Evolutionary conservation across 2,797 vertebrate genomes (phyloP).

Genomic region (Vipera latastei): DNA sequence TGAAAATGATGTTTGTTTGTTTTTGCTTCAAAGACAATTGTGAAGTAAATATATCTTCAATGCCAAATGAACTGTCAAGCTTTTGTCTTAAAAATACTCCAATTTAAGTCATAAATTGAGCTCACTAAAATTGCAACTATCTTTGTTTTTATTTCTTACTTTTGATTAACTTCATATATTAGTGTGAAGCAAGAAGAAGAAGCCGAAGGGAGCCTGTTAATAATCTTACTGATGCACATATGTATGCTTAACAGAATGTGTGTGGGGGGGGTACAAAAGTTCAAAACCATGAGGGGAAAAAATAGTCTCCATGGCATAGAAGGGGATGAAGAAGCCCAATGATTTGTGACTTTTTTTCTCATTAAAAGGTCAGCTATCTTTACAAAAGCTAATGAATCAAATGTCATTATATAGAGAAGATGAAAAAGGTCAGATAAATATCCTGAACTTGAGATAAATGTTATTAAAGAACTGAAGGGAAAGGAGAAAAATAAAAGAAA

Average conservation of each 20-base stretch:
- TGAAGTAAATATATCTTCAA: neutral
- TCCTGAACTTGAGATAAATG: slow-evolving; percentile 57
- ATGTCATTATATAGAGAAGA: slow-evolving; percentile 61
- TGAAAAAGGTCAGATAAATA: slow-evolving; percentile 69
- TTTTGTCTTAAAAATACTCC: neutral
- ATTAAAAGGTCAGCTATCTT: slow-evolving; percentile 66
- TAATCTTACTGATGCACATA: neutral
- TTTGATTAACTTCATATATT: neutral
- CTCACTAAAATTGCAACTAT: neutral
- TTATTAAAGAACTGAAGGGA: slow-evolving; percentile 54
- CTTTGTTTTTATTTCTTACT: neutral
- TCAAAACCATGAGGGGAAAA: slow-evolving; percentile 5
- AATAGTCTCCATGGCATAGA: neutral
- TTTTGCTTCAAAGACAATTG: neutral
- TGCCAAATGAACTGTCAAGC: neutral
- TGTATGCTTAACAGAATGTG: neutral
- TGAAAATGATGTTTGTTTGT: neutral
- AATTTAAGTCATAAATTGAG: neutral
- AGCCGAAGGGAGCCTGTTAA: neutral
- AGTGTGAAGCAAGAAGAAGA: neutral
- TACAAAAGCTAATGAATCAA: slow-evolving; percentile 63
- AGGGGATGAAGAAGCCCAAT: slow-evolving; percentile 34
- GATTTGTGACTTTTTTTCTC: slow-evolving; percentile 13
- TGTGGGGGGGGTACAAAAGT: slow-evolving; percentile 7
- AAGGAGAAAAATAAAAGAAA: neutral